Conservation (phyloP, 2,797 vertebrate genomes). For the Chanos chanos region DNA sequence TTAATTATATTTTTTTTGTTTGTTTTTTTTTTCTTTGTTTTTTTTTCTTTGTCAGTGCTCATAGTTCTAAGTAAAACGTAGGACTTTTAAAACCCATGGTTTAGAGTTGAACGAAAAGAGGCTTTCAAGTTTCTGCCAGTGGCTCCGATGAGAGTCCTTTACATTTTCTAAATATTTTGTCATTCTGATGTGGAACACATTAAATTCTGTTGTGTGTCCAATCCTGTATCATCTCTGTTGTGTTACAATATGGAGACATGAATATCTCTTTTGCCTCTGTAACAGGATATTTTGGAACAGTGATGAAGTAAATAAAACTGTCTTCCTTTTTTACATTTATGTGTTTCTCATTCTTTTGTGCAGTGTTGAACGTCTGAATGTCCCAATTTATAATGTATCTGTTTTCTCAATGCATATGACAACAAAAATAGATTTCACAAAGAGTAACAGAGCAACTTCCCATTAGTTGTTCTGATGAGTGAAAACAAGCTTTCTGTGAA, state of each 20-base stretch:
- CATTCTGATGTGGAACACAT: slow-evolving; percentile 54
- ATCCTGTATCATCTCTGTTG: slow-evolving; percentile 5
- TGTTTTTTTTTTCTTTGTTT: slow-evolving; percentile 6
- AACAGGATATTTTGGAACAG: slow-evolving; percentile 22
- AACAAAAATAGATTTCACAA: no score
- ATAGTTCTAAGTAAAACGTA: slow-evolving; percentile 39
- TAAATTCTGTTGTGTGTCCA: slow-evolving; percentile 58
- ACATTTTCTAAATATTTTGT: slow-evolving; percentile 72
- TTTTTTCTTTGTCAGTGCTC: slow-evolving; percentile 35
- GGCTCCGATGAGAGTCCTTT: slow-evolving; percentile 45
- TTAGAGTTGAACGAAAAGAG: slow-evolving; percentile 13
- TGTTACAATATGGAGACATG: neutral
- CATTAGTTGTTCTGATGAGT: no score
- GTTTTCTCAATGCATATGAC: no score
- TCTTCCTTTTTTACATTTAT: slow-evolving; percentile 19
- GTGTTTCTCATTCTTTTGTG: neutral
- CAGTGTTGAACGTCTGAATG: no score
- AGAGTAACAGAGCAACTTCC: no score
- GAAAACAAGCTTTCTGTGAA: no score
- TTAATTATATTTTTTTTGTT: neutral
- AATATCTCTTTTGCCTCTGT: slow-evolving; percentile 9
- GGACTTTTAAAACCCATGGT: slow-evolving; percentile 53
- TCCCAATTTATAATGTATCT: no score
- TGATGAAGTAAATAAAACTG: slow-evolving; percentile 36
- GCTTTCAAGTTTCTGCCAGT: slow-evolving; percentile 36